phyloP scores from a whole-genome alignment of 1,140 invertebrate species.

The Ostrea edulis region DNA sequence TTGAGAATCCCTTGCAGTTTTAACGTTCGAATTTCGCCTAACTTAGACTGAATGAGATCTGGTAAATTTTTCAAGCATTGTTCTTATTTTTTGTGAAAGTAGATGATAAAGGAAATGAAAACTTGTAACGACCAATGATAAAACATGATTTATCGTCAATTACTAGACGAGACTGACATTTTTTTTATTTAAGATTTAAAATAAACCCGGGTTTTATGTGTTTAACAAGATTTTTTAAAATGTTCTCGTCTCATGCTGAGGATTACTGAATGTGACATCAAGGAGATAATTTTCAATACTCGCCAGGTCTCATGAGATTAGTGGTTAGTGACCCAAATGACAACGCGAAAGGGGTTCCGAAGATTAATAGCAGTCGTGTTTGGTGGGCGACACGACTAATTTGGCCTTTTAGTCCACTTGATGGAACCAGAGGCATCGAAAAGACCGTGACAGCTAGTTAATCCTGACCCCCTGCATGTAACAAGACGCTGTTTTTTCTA shows the following conservation, averaged over 20 bases:
- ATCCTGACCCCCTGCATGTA: constrained; percentile 5
- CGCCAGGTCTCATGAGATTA: constrained; percentile 4
- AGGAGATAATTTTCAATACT: constrained; percentile 16
- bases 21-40: neutral
- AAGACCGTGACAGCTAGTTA: neutral
- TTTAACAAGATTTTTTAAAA: neutral
- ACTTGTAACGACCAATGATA: neutral
- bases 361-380: constrained; percentile 19
- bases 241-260: neutral
- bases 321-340: neutral
- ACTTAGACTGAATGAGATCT: neutral
- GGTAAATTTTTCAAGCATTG: neutral
- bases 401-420: constrained; percentile 24
- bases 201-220: neutral
- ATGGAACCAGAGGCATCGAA: neutral
- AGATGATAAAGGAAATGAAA: constrained; percentile 21
- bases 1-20: too few species aligned
- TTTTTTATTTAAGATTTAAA: neutral
- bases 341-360: neutral
- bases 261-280: constrained; percentile 12
- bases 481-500: neutral
- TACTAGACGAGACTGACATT: constrained; percentile 1
- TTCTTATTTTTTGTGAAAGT: constrained; percentile 15
- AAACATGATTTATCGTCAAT: constrained; percentile 33
- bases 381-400: constrained; percentile 17